Evolutionary conservation across 2,888 invertebrate species (phyloP).

Genomic region (Pyrrhosoma nymphula): DNA sequence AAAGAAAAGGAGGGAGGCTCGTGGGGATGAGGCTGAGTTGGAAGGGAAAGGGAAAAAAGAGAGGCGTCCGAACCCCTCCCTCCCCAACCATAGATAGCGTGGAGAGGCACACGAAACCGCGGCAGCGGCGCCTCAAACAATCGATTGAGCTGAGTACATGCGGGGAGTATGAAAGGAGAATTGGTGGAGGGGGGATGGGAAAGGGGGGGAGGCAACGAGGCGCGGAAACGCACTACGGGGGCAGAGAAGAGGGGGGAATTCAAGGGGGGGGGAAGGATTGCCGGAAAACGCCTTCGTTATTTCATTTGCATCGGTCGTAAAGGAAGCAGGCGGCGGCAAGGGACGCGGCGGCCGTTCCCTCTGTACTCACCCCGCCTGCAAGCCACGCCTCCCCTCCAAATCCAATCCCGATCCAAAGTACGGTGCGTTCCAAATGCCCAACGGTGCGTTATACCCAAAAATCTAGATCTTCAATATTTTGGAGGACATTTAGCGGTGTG

Average conservation of each 20-base stretch:
- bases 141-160: conserved; percentile 49
- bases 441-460: too few relatives aligned
- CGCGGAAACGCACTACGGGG: conserved; percentile 13
- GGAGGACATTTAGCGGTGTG: too few relatives aligned
- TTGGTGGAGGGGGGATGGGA: too few relatives aligned
- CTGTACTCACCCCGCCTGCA: background rate
- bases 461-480: too few relatives aligned
- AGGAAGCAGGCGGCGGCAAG: background rate
- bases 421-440: background rate
- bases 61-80: background rate
- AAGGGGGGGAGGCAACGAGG: background rate
- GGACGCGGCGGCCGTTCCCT: background rate
- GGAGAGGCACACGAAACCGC: conserved; percentile 23
- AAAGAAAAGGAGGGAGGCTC: background rate
- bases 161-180: conserved; percentile 26
- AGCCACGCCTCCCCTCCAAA: too few relatives aligned
- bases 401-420: background rate
- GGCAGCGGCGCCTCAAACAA: conserved; percentile 40
- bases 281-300: background rate
- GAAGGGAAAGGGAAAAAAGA: background rate
- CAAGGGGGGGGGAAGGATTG: background rate
- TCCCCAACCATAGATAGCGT: background rate
- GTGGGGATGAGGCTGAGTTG: background rate
- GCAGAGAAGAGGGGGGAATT: background rate
- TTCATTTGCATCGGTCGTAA: background rate